phyloP scores from a whole-genome alignment of 2,888 invertebrate genomes.

The Drosophila pegasa region DNA sequence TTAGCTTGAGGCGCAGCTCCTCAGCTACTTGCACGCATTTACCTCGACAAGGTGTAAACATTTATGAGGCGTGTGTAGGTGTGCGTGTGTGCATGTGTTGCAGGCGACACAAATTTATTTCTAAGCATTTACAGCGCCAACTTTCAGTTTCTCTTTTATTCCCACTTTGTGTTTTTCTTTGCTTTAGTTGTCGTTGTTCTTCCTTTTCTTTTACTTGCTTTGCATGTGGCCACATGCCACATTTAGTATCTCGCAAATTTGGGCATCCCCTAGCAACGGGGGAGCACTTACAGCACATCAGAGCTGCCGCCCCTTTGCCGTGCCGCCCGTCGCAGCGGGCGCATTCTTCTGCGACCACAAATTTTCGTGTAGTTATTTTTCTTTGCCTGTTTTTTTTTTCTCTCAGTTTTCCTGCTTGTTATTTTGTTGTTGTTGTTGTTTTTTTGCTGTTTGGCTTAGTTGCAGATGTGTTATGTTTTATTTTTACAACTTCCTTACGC shows the following conservation, averaged over 20 bases:
- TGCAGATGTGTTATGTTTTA: constrained; percentile 78
- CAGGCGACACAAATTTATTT: constrained; percentile 78
- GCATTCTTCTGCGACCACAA: constrained; percentile 74
- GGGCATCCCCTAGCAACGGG: constrained; percentile 49
- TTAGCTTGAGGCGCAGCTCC: constrained; percentile 14
- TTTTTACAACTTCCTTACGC: constrained; percentile 74
- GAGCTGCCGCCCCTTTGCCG: neutral
- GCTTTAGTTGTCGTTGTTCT: constrained; percentile 32
- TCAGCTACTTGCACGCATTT: constrained; percentile 16
- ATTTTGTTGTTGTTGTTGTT: constrained; percentile 16
- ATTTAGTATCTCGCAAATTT: constrained; percentile 76
- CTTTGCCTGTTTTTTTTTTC: constrained; percentile 41
- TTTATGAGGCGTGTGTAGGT: constrained; percentile 54
- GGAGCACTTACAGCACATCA: constrained; percentile 44
- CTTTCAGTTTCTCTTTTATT: constrained; percentile 29
- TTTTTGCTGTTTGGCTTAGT: constrained; percentile 44
- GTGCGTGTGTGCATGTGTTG: constrained; percentile 27
- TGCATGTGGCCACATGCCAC: constrained; percentile 66
- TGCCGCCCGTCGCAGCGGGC: constrained; percentile 20
- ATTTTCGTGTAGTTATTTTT: constrained; percentile 79
- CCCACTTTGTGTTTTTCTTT: constrained; percentile 12
- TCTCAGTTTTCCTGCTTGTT: constrained; percentile 23
- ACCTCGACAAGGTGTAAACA: constrained; percentile 64
- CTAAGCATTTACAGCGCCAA: constrained; percentile 70
- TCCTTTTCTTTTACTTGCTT: constrained; percentile 6